phyloP scores from a whole-genome alignment of 2,113 vertebrate species.

The Engraulis encrasicolus region DNA sequence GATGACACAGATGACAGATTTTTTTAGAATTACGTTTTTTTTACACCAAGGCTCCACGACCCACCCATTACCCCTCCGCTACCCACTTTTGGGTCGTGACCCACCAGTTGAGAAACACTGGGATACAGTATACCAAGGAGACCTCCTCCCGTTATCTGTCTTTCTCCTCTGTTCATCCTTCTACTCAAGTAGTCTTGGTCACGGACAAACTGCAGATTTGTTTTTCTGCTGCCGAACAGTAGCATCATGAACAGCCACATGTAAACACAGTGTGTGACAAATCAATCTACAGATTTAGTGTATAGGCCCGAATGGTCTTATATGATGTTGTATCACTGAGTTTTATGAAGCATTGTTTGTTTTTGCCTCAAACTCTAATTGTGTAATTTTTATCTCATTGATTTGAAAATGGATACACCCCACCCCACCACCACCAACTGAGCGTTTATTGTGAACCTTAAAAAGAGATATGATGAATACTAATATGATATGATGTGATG shows the following conservation, averaged over 20 bases:
- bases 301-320: background rate
- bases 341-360: background rate
- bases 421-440: background rate
- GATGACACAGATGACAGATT: too few species aligned
- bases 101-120: too few species aligned
- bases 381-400: background rate
- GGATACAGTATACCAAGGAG: too few species aligned
- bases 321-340: background rate
- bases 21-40: too few species aligned
- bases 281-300: background rate
- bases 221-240: too few species aligned
- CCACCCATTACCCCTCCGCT: too few species aligned
- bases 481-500: constrained; percentile 10
- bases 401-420: background rate
- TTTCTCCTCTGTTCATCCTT: too few species aligned
- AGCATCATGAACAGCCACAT: background rate
- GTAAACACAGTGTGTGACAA: background rate
- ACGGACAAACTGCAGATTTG: too few species aligned
- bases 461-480: background rate
- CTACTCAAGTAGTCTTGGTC: too few species aligned
- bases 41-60: too few species aligned
- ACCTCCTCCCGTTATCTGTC: too few species aligned
- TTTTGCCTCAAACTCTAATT: background rate
- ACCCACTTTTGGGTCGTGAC: too few species aligned
- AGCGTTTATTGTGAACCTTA: background rate